Percentiles rank a stretch among this genome's conserved stretches.
These are phyloP conservation scores for Atethmia centrago DNA, from an alignment of 2,888 invertebrate species.

Conservation along the genomic window DNA sequence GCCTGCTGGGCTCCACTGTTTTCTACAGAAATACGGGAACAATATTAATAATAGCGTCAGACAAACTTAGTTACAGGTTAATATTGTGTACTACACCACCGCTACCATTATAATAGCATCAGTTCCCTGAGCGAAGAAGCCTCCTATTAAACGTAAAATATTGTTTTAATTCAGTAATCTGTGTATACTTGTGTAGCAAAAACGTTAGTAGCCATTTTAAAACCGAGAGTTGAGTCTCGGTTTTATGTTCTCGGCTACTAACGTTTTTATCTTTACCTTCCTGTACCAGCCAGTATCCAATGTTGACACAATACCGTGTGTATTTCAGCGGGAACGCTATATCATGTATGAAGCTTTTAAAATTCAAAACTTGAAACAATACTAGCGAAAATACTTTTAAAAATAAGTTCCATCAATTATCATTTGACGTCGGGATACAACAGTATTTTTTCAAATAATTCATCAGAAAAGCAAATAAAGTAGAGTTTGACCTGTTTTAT, in stretches of 20 bases:
- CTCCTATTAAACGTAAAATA: conserved; percentile 39
- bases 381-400: conserved; percentile 28
- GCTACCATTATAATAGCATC: conserved; percentile 55
- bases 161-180: conserved; percentile 57
- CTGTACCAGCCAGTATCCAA: conserved; percentile 4
- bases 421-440: conserved; percentile 30
- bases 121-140: conserved; percentile 30
- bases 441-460: conserved; percentile 45
- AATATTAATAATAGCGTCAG: conserved; percentile 41
- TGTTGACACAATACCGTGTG: conserved; percentile 31
- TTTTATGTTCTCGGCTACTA: conserved; percentile 9
- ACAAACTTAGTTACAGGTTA: conserved; percentile 47
- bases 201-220: too few species aligned
- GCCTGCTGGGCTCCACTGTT: neutral
- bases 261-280: conserved; percentile 36
- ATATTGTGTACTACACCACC: conserved; percentile 25
- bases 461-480: conserved; percentile 28
- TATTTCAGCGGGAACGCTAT: conserved; percentile 24
- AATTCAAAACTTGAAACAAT: conserved; percentile 36
- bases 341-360: conserved; percentile 47
- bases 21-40: conserved; percentile 16
- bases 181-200: conserved; percentile 11
- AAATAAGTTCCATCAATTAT: conserved; percentile 52
- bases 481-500: conserved; percentile 12
- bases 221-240: conserved; percentile 11